Evolutionary conservation across 2,797 vertebrate genomes (phyloP), one percentile per base, ranked within the genome.

Genomic region (Eulemur coronatus): DNA sequence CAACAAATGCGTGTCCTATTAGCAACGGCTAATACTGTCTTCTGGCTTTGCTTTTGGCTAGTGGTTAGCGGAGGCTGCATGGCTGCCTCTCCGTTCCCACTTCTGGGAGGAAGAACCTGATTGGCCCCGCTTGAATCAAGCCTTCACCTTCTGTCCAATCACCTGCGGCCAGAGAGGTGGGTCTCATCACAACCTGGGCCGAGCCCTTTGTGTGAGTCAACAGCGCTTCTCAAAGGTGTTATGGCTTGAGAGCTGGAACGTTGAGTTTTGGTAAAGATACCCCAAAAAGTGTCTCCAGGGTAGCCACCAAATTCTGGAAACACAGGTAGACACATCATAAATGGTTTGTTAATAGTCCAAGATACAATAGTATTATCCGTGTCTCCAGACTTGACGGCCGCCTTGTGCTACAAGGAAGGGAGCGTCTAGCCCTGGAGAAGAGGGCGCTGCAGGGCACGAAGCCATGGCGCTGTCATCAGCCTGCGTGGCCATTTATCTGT

Each of bases 231-330:
- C 41, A 55, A 24, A 78, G 55, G 1, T 24, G 11, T 63, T 17
- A 85, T 35, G 43, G n/a, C 2, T 33, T 78, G 65, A 69, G 24
- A 70, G 48, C 33, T 35, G 30, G 35, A 48, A 61, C 57, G 13
- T 13, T 65, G 52, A 46, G 18, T 84, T 75, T 52, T 75, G 46
- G 28, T 82, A 84, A 90, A 87, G 43, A 70, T 43, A 35, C 1
- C 22, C 18, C 43, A 26, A 43, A 35, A 41, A 55, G 33, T 75
- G 15, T 72, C 69, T 91, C 46, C 11, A 30, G 7, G 73, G 6
- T 43, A 14, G 38, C 33, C 61, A 93, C 41, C 35, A 52, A 78
- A 82, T 93, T 93, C 89, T 70, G 24, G 73, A 89, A 96, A 76
- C 5, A 17, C 8, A 82, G 38, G 61, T 33, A 73, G 84, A 87